A percentile compares a stretch with the other conserved stretches of the same genome.
phyloP scores from a whole-genome alignment of 2,797 vertebrate genomes.

The Acanthiza pusilla region DNA sequence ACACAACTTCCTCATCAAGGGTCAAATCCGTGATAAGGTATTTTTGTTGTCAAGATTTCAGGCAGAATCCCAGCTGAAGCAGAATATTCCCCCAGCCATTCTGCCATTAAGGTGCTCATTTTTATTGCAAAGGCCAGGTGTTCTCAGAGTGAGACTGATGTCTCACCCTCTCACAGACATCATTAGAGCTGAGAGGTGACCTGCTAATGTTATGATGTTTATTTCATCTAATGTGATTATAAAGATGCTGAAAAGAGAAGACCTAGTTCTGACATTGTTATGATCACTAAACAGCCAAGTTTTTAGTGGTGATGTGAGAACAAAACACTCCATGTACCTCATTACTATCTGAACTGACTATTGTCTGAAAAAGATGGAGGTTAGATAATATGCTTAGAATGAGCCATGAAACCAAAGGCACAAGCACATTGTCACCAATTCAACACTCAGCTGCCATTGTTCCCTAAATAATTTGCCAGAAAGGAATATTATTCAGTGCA shows the following conservation, averaged over 20 bases:
- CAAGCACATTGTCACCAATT: constrained; percentile 4
- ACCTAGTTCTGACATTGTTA: background rate
- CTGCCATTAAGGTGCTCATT: background rate
- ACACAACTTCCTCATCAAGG: background rate
- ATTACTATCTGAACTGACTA: background rate
- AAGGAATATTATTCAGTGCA: constrained; percentile 34
- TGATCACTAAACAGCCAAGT: background rate
- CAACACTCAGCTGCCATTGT: constrained; percentile 13
- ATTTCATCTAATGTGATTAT: background rate
- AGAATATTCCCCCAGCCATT: background rate
- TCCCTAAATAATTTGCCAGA: constrained; percentile 49
- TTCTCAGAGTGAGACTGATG: background rate
- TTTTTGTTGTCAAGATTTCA: background rate
- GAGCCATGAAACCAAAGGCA: constrained; percentile 11
- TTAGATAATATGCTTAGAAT: constrained; percentile 29
- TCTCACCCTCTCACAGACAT: background rate
- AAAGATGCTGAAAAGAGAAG: background rate
- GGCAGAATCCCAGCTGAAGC: background rate
- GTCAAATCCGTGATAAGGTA: background rate
- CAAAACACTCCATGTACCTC: background rate
- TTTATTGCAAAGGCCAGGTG: background rate
- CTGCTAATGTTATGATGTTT: background rate
- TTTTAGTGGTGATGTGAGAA: background rate
- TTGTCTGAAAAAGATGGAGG: background rate
- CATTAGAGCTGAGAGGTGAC: background rate